A percentile compares a stretch with the other conserved stretches of the same genome.
These are phyloP conservation scores for Acanthisitta chloris DNA, from an alignment of 2,113 vertebrate genomes.

Conservation along the genomic window DNA sequence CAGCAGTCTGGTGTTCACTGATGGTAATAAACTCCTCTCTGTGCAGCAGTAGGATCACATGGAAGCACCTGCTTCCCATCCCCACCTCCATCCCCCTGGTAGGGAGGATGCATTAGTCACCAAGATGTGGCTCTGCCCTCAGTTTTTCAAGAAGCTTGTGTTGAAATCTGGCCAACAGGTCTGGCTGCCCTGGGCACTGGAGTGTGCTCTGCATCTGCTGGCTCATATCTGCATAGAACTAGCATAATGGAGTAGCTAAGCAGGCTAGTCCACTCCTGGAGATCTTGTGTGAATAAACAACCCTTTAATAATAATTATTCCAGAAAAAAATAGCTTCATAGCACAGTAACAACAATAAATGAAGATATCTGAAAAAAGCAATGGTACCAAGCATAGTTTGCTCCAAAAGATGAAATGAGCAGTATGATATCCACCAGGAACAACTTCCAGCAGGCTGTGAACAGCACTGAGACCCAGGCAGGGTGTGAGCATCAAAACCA, in stretches of 20 bases:
- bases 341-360: neutral
- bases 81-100: rapidly evolving
- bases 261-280: neutral
- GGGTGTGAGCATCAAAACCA: neutral
- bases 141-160: neutral
- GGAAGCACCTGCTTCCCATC: neutral
- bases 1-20: neutral
- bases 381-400: neutral
- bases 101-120: neutral
- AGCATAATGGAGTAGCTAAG: neutral
- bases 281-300: neutral
- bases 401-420: neutral
- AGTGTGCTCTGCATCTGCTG: neutral
- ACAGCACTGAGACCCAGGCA: neutral
- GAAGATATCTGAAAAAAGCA: neutral
- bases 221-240: neutral
- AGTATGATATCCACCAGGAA: neutral
- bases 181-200: rapidly evolving
- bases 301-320: neutral
- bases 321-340: neutral
- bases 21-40: rapidly evolving
- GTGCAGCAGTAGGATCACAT: too few relatives aligned
- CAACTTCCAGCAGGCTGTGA: neutral
- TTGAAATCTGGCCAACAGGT: neutral
- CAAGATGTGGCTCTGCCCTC: neutral